These are phyloP conservation scores for Loris lydekkerianus DNA, from an alignment of 2,797 vertebrate genomes.

Conservation along the genomic window DNA sequence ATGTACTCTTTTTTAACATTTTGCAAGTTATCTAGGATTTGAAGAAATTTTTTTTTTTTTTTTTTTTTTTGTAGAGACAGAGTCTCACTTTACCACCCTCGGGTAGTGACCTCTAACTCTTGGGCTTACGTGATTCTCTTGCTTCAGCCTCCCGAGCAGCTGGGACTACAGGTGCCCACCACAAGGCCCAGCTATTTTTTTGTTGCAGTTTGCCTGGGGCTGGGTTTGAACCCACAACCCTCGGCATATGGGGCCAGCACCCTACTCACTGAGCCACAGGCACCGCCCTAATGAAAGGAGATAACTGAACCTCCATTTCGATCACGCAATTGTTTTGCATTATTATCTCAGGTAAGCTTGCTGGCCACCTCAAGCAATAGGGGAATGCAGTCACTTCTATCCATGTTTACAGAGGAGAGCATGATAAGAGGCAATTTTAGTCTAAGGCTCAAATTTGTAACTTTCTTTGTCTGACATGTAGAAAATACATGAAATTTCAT, in stretches of 20 bases:
- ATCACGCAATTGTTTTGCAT: not conserved
- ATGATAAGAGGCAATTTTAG: not conserved
- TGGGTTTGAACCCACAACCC: too few relatives aligned
- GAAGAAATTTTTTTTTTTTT: constrained; percentile 18
- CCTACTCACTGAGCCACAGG: not conserved
- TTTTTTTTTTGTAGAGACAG: too few relatives aligned
- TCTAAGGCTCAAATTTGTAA: not conserved
- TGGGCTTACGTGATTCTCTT: too few relatives aligned
- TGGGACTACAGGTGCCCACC: too few relatives aligned
- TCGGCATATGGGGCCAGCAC: too few relatives aligned
- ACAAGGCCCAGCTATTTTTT: too few relatives aligned
- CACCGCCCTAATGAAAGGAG: not conserved
- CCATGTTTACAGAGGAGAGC: not conserved
- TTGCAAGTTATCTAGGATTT: not conserved
- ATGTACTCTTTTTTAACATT: not conserved
- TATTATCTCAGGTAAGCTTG: not conserved
- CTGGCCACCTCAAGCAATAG: not conserved
- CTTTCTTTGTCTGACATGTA: not conserved
- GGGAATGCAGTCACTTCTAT: not conserved
- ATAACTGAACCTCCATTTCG: constrained; percentile 19
- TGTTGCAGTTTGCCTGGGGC: too few relatives aligned
- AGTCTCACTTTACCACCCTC: too few relatives aligned
- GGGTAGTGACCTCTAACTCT: too few relatives aligned
- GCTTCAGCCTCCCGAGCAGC: too few relatives aligned
- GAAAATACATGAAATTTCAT: not conserved